Base-by-base conservation (phyloP, 2,888 invertebrate species). In the Pachycephus smyrnensis region DNA sequence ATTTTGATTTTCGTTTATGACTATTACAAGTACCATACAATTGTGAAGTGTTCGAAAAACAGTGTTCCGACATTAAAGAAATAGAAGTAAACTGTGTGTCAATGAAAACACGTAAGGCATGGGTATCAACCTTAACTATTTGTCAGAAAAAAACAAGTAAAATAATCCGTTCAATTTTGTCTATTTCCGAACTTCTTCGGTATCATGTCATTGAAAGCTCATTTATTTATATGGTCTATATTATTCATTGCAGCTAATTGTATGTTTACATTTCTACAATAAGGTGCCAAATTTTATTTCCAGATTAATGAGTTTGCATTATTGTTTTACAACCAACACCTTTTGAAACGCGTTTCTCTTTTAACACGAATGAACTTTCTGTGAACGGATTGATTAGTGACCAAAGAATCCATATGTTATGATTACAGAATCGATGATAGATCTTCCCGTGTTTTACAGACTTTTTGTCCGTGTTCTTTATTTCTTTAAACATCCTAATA, bases 41-140 rank as follows among this genome's bases (percentile, higher is more conserved):
- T 80, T 76, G 77, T 80, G 85, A 85, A 82, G 84, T 84, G 83
- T 82, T 85, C 80, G 82, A 79, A 68, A 74, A 77, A 79, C 78
- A 84, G 83, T 85, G 85, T 40, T 15, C 9, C 55, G 23, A 23
- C 9, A 1, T 55, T 55, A 55, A 55, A 55, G 55, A 55, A 55
- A 55, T 55, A 23, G 23, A 6, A 23, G 23, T 6, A 55, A 55
- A 55, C 55, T 55, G 23, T 55, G 9, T 23, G 23, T 55, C 55
- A 55, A 23, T 55, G 6, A 9, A 55, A 55, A 9, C 23, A 55
- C 23, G 6, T 23, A 23, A 23, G 55, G 55, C 55, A 55, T 55
- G 55, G 9, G 23, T 23, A 55, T 55, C 55, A 9, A 55, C 55
- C 23, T 55, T 55, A 55, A 55, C 6, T 55, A 23, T 23, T 55